Evolutionary conservation across 2,888 invertebrate genomes (phyloP).

Genomic region (Limnephilus auricula): DNA sequence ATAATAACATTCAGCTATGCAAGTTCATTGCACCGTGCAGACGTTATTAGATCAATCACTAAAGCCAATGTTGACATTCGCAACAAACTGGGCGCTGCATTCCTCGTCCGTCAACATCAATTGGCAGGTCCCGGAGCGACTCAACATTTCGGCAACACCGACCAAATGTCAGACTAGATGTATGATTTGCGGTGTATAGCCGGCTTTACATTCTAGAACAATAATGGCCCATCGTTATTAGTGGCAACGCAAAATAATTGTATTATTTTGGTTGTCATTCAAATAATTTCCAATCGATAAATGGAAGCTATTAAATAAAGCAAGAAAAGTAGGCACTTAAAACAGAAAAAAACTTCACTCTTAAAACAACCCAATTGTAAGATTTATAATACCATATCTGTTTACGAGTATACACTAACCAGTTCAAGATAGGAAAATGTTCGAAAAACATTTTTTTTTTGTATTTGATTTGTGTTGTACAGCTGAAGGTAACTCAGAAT

Average conservation of each 20-base stretch:
- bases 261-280: neutral
- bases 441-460: too few relatives aligned
- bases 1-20: neutral
- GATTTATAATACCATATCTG: too few relatives aligned
- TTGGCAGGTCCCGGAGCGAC: slow-evolving; percentile 4
- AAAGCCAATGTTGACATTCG: slow-evolving; percentile 41
- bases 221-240: neutral
- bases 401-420: too few relatives aligned
- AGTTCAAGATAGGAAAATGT: too few relatives aligned
- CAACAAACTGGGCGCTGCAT: slow-evolving; percentile 12
- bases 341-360: too few relatives aligned
- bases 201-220: neutral
- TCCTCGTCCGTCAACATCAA: slow-evolving; percentile 38
- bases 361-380: too few relatives aligned
- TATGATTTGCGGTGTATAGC: neutral
- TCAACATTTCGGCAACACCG: slow-evolving; percentile 24
- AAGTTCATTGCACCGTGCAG: slow-evolving; percentile 38
- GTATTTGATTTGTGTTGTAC: too few relatives aligned
- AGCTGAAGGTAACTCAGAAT: too few relatives aligned
- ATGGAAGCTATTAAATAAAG: neutral
- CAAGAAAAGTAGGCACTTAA: too few relatives aligned
- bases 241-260: neutral
- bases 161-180: slow-evolving; percentile 14
- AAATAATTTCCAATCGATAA: neutral
- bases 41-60: slow-evolving; percentile 34